Evolutionary conservation across 2,797 vertebrate genomes (phyloP).

Genomic region (Enteromius radiatus): DNA sequence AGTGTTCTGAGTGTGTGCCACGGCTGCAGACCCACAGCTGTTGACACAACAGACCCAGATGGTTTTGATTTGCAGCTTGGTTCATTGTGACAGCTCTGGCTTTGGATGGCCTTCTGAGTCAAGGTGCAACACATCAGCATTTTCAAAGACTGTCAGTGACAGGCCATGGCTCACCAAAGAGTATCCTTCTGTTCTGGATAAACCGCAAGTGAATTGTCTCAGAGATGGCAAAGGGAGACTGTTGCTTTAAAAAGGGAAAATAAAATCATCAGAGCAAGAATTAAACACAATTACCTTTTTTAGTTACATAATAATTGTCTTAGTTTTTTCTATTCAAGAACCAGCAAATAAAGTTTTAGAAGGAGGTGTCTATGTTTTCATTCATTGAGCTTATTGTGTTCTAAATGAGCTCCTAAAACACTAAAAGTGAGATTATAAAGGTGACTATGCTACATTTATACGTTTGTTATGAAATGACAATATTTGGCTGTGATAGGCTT

Average conservation of each 20-base stretch:
- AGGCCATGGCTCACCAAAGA: slow-evolving; percentile 4
- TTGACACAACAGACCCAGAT: slow-evolving; percentile 43
- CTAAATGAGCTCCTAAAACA: not conserved
- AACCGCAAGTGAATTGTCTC: not conserved
- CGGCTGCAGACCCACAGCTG: slow-evolving; percentile 36
- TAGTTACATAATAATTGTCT: not conserved
- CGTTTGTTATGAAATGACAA: too few species aligned
- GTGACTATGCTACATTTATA: not conserved
- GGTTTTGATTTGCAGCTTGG: slow-evolving; percentile 41
- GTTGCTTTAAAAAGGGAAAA: not conserved
- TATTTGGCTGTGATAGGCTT: too few species aligned
- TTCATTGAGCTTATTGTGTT: not conserved
- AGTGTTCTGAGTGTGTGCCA: not conserved
- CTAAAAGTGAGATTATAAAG: not conserved
- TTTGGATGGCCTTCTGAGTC: slow-evolving; percentile 7
- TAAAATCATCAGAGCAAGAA: not conserved
- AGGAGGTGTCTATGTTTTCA: not conserved
- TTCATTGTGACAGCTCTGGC: slow-evolving; percentile 28
- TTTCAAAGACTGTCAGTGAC: slow-evolving; percentile 16
- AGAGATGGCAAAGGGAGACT: not conserved
- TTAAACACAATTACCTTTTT: not conserved
- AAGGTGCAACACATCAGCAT: slow-evolving; percentile 10
- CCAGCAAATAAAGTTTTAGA: not conserved
- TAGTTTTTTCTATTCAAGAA: not conserved
- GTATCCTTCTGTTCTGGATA: not conserved